Conservation (phyloP, 2,888 invertebrate species). For the Campoplex nolae region DNA sequence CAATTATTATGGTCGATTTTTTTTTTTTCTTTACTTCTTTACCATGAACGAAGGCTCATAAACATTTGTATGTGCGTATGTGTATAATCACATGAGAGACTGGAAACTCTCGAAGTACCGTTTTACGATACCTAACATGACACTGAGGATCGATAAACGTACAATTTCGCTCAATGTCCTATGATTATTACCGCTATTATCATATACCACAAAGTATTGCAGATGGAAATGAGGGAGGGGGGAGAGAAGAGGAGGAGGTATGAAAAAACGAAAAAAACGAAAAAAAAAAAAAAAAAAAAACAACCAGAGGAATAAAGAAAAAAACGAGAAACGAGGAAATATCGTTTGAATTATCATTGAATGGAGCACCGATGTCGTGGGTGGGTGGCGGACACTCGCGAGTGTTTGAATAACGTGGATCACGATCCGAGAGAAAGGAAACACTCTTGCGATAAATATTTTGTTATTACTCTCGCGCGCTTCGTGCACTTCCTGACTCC, state of each 20-base stretch:
- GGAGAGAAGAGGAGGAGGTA: background rate
- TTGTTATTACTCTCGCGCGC: constrained; percentile 47
- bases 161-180: constrained; percentile 37
- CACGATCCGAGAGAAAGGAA: constrained; percentile 49
- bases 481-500: constrained; percentile 60
- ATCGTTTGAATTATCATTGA: constrained; percentile 59
- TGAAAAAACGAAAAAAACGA: constrained; percentile 9
- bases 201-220: constrained; percentile 25
- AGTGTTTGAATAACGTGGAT: constrained; percentile 55
- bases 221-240: background rate
- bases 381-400: constrained; percentile 46
- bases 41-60: background rate
- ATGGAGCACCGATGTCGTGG: constrained; percentile 58
- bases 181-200: constrained; percentile 35
- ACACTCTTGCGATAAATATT: constrained; percentile 63
- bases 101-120: background rate
- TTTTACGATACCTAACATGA: constrained; percentile 30
- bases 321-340: constrained; percentile 36
- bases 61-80: too few species aligned
- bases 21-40: background rate
- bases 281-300: constrained; percentile 21
- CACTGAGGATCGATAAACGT: constrained; percentile 24
- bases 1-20: background rate
- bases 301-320: background rate
- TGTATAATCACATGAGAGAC: background rate